Evolutionary conservation across 2,797 vertebrate species (phyloP).

Genomic region (Pempheris klunzingeri): DNA sequence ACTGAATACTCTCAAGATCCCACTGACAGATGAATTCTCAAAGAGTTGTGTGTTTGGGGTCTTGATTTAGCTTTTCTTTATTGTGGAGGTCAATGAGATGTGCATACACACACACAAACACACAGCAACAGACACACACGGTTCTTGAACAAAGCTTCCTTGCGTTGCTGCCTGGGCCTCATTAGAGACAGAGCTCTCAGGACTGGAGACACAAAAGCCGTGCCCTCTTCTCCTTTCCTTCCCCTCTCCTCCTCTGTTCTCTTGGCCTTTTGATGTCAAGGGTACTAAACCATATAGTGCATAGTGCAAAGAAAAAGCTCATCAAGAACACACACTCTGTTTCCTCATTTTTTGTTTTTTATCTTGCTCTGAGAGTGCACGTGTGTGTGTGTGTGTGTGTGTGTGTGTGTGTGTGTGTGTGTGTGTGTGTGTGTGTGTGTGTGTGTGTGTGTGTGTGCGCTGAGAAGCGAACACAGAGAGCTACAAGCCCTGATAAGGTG

Average conservation of each 20-base stretch:
- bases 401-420: neutral
- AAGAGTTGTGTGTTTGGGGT: constrained; percentile 21
- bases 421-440: constrained; percentile 7
- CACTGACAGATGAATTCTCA: constrained; percentile 9
- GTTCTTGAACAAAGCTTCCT: constrained; percentile 60
- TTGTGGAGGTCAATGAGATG: constrained; percentile 8
- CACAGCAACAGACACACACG: constrained; percentile 13
- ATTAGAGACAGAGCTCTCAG: constrained; percentile 80
- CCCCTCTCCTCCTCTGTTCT: constrained; percentile 74
- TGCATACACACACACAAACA: constrained; percentile 5
- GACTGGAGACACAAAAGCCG: constrained; percentile 75
- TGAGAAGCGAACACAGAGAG: constrained; percentile 20
- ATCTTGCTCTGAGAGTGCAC: neutral
- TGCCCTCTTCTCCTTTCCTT: constrained; percentile 70
- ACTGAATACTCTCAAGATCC: constrained; percentile 3
- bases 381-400: constrained; percentile 13
- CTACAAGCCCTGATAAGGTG: constrained; percentile 63
- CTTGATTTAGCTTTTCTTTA: neutral
- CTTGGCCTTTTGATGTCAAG: constrained; percentile 81
- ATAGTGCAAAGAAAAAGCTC: constrained; percentile 68
- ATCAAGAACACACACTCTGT: constrained; percentile 68
- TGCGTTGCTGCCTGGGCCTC: constrained; percentile 71
- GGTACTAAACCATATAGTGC: constrained; percentile 69
- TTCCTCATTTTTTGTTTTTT: constrained; percentile 44
- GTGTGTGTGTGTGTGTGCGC: constrained; percentile 15